Percentiles rank a stretch among this genome's conserved stretches.
Conservation (phyloP, 2,888 invertebrate species). For the Nomada ferruginata region DNA sequence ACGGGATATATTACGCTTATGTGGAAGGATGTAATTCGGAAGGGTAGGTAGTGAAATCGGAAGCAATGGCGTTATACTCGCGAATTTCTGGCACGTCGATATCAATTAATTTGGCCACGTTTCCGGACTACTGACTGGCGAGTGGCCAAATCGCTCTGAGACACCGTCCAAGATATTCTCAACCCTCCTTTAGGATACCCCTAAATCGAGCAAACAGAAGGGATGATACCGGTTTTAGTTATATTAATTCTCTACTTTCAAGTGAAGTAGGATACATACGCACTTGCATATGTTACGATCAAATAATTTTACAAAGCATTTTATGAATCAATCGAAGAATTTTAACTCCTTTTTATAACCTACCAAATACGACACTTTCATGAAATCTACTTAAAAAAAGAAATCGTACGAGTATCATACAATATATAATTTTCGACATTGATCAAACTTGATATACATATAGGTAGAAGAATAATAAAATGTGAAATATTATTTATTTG, state of each 20-base stretch:
- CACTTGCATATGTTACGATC: neutral
- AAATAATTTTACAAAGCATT: too few species aligned
- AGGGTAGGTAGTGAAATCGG: conserved; percentile 26
- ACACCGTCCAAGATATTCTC: conserved; percentile 45
- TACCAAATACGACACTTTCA: too few species aligned
- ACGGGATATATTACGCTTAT: conserved; percentile 9
- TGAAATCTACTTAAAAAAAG: too few species aligned
- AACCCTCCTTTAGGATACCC: conserved; percentile 4
- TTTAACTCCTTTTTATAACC: too few species aligned
- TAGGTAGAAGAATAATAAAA: too few species aligned
- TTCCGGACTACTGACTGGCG: conserved; percentile 67
- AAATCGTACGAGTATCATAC: too few species aligned
- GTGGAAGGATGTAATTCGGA: conserved; percentile 2
- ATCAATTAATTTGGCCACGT: conserved; percentile 76
- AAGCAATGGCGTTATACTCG: conserved; percentile 48
- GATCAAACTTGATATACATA: too few species aligned
- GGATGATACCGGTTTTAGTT: neutral
- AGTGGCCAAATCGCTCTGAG: conserved; percentile 66
- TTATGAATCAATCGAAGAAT: too few species aligned
- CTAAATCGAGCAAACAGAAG: neutral
- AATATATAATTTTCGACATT: too few species aligned
- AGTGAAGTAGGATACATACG: neutral
- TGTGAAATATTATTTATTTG: too few species aligned
- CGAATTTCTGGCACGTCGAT: conserved; percentile 68
- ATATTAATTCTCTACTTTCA: neutral